Evolutionary conservation across 2,888 invertebrate genomes (phyloP).

Genomic region (Toxonevra muliebris): DNA sequence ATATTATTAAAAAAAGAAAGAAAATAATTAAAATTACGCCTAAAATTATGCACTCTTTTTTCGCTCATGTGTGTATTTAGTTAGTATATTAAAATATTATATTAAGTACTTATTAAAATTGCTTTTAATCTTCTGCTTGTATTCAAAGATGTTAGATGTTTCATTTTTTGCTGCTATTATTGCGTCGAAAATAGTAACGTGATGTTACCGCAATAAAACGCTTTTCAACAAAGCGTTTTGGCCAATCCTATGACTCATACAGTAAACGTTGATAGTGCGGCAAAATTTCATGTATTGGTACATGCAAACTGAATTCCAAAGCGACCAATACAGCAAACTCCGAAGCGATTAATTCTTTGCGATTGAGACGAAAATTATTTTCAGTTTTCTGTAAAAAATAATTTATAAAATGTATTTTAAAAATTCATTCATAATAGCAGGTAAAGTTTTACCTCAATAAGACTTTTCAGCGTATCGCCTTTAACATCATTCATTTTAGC

Average conservation of each 20-base stretch:
- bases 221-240: constrained; percentile 56
- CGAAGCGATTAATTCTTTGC: constrained; percentile 88
- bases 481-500: constrained; percentile 98
- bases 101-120: background rate
- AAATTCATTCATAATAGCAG: background rate
- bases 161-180: constrained; percentile 55
- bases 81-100: background rate
- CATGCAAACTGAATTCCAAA: constrained; percentile 91
- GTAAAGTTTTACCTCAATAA: constrained; percentile 82
- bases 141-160: background rate
- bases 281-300: constrained; percentile 90
- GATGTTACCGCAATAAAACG: constrained; percentile 55
- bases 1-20: background rate
- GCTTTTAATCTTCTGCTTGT: background rate
- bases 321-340: constrained; percentile 96
- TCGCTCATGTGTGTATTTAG: background rate
- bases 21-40: background rate
- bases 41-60: background rate
- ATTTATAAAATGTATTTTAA: too few species aligned
- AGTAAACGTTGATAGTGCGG: constrained; percentile 95
- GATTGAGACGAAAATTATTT: constrained; percentile 86
- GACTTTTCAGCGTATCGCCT: constrained; percentile 83
- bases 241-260: constrained; percentile 84
- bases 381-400: constrained; percentile 79
- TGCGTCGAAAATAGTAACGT: constrained; percentile 51